Conservation (phyloP, 2,797 vertebrate genomes). For the Artibeus jamaicensis region DNA sequence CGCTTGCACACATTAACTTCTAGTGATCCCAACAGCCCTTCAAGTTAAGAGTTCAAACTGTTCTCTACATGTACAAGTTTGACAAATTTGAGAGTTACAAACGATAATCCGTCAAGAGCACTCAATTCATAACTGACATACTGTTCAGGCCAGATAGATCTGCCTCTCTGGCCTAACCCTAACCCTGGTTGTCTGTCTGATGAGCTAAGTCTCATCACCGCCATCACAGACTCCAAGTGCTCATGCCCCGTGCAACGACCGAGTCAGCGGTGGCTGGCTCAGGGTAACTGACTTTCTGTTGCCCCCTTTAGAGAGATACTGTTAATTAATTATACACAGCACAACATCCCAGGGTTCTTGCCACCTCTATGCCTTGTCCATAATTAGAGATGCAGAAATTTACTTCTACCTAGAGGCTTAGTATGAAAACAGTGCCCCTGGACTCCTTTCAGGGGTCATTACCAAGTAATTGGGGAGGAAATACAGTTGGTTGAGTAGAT, state of each 20-base stretch:
- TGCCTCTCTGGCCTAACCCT: not conserved
- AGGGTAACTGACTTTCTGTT: conserved; percentile 9
- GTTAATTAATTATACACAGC: not conserved
- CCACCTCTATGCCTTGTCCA: not conserved
- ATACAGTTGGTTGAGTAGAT: not conserved
- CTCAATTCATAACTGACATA: not conserved
- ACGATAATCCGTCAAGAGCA: not conserved
- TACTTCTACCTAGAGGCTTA: not conserved
- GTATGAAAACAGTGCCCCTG: not conserved
- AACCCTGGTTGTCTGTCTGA: conserved; percentile 42
- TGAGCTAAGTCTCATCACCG: conserved; percentile 64
- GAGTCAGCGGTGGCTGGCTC: not conserved
- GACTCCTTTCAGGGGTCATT: not conserved
- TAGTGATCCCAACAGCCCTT: conserved; percentile 28
- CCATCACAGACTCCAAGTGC: not conserved
- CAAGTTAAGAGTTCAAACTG: not conserved
- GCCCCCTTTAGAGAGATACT: not conserved
- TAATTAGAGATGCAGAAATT: not conserved
- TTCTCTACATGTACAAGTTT: not conserved
- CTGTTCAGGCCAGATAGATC: not conserved
- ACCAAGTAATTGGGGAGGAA: not conserved
- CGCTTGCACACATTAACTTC: conserved; percentile 1
- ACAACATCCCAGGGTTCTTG: not conserved
- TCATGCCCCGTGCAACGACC: not conserved
- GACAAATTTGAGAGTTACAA: not conserved